Conservation (phyloP, 2,888 invertebrate species). For the Caenorhabditis virilis region DNA sequence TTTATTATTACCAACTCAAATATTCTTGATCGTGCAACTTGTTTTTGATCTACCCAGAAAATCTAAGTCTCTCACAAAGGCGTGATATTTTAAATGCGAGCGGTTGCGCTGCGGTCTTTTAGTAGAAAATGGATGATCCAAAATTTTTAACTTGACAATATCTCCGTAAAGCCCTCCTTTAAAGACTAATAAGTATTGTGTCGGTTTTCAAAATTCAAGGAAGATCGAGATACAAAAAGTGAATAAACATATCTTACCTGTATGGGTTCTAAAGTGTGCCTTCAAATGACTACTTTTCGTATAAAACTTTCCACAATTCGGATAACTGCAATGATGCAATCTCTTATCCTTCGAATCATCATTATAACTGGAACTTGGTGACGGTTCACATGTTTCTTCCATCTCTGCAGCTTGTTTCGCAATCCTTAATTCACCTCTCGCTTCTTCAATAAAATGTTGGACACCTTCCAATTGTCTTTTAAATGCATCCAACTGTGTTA, state of each 20-base stretch:
- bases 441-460: constrained; percentile 37
- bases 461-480: constrained; percentile 35
- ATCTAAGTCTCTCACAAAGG: too few relatives aligned
- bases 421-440: constrained; percentile 25
- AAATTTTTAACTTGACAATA: too few relatives aligned
- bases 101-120: too few relatives aligned
- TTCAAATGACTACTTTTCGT: constrained; percentile 67
- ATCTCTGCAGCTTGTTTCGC: constrained; percentile 2
- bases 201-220: too few relatives aligned
- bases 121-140: too few relatives aligned
- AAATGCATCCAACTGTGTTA: constrained; percentile 28
- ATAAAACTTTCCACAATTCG: constrained; percentile 64
- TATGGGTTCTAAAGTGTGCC: constrained; percentile 65
- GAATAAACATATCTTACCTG: constrained; percentile 60
- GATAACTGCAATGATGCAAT: constrained; percentile 50
- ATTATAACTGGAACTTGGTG: constrained; percentile 43
- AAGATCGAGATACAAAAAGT: too few relatives aligned
- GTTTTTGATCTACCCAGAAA: too few relatives aligned
- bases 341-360: constrained; percentile 19
- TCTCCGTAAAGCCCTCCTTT: too few relatives aligned
- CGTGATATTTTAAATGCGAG: too few relatives aligned
- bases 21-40: too few relatives aligned
- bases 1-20: too few relatives aligned
- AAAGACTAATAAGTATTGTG: too few relatives aligned
- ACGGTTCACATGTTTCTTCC: constrained; percentile 36